Evolutionary conservation across 2,888 invertebrate species (phyloP), one percentile per base, ranked within the genome.

Genomic region (Sarcophaga rosellei): DNA sequence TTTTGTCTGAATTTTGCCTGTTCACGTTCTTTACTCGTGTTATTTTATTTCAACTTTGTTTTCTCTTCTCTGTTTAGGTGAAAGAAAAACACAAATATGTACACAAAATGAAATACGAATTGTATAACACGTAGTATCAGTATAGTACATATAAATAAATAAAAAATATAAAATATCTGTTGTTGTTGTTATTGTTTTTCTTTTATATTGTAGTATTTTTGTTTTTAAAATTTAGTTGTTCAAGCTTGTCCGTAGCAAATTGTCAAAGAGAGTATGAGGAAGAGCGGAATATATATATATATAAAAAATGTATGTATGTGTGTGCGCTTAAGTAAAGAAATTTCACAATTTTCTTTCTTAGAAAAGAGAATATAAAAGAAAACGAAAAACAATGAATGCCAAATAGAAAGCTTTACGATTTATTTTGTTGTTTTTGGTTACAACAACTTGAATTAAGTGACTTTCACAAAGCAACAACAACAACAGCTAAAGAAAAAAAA

Each of bases 1-100:
- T n/a, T n/a, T n/a, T n/a, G n/a, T 59, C 35, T 35, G 35, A 53
- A 62, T 73, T 81, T 85, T 81, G 85, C 81, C 72, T 78, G 81
- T 85, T 85, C 85, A 81, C 77, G 85, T 81, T 85, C 85, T 85
- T 69, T 85, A 69, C 68, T 85, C 81, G 85, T 85, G 81, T 65
- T 85, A 81, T 85, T 85, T 75, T 17, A 74, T 68, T n/a, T 80
- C 59, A 76, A 78, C 62, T 53, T 53, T 15, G 15, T 15, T 53
- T 15, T 53, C 53, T 53, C 15, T 2, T 53, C 53, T 53, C 17
- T 3, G 17, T 53, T 15, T 72, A 63, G 68, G 73, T 69, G 53
- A 65, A 74, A 47, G 69, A 68, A 78, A 80, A 80, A 66, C 80
- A 80, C 80, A 80, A 73, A 74, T 35, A 17, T 53, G 73, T 66